Base-by-base conservation (phyloP, 2,113 vertebrate species). In the Sigmodon hispidus region DNA sequence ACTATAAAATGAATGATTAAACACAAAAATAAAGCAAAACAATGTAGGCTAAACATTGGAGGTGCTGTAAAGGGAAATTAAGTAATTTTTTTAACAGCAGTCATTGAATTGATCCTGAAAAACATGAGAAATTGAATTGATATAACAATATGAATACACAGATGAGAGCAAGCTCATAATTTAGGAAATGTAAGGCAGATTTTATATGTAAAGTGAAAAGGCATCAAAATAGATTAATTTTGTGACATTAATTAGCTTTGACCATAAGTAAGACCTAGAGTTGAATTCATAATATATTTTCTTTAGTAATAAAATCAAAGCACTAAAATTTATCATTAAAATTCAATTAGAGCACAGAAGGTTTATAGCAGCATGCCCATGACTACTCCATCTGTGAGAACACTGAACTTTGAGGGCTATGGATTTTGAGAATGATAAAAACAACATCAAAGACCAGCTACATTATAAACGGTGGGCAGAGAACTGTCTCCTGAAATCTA, bases 11-110 rank as follows among this genome's bases (percentile, higher is more conserved):
- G 81, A 0, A 50, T 65, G 77, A 87, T 93, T 93, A 97, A 85
- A 89, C 97, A 96, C 90, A 94, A 94, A 85, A 96, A 92, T n/a
- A 96, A 96, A 90, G 75, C 85, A 93, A 79, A 93, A 92, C 84
- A 75, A 57, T 12, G 61, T 34, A 65, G 40, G 65, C 26, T 45
- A 34, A 45, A 45, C 3, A 83, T 10, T 43, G 59, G 80, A 61
- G 57, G 57, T 29, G 12, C n/a, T 57, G 21, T 80, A 12, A 55
- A n/a, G 24, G 77, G 36, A 40, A 59, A 26, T 59, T n/a, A 43
- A 43, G 34, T 55, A 50, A 52, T 48, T 79, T 80, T 80, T 34
- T 80, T 1, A n/a, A 36, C 21, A 40, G 36, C 59, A 61, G 43
- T 61, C 1, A 43, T 63, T 0, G 48, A 87, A 80, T 59, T 87